Evolutionary conservation across 1,140 invertebrate genomes (phyloP).

Genomic region (Drosophila rhopaloa): DNA sequence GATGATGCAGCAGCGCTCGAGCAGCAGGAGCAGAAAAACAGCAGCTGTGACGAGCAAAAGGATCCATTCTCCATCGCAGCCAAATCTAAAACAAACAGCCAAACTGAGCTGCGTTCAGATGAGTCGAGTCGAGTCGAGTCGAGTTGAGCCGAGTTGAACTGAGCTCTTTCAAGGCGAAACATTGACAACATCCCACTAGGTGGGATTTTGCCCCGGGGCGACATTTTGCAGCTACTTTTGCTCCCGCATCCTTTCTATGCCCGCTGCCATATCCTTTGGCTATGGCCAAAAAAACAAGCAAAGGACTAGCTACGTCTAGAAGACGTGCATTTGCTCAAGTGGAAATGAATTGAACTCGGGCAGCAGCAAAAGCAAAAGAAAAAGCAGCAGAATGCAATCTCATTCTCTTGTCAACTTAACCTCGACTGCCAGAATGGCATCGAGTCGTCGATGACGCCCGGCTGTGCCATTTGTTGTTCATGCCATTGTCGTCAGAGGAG

Average conservation of each 20-base stretch:
- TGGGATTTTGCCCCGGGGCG: slow-evolving; percentile 36
- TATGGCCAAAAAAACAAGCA: slow-evolving; percentile 32
- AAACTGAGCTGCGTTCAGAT: slow-evolving; percentile 31
- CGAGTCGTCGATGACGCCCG: slow-evolving; percentile 30
- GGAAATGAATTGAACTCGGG: slow-evolving; percentile 81
- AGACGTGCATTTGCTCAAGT: slow-evolving; percentile 82
- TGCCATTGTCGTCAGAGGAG: slow-evolving; percentile 34
- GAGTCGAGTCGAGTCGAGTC: slow-evolving; percentile 15
- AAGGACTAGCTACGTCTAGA: slow-evolving; percentile 48
- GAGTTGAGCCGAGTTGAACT: slow-evolving; percentile 6
- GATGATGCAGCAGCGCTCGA: slow-evolving; percentile 58
- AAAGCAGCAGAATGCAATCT: slow-evolving; percentile 72
- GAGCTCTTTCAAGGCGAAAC: slow-evolving; percentile 59
- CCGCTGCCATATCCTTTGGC: slow-evolving; percentile 32
- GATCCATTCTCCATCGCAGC: slow-evolving; percentile 22
- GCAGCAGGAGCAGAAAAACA: slow-evolving; percentile 36
- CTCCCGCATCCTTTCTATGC: slow-evolving; percentile 13
- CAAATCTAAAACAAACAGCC: slow-evolving; percentile 74
- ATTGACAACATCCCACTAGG: slow-evolving; percentile 50
- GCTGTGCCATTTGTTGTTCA: slow-evolving; percentile 58
- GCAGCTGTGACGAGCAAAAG: slow-evolving; percentile 19
- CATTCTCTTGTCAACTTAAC: slow-evolving; percentile 83
- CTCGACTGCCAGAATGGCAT: slow-evolving; percentile 59
- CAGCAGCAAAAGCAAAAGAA: slow-evolving; percentile 38
- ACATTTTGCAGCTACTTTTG: slow-evolving; percentile 75